Conservation (phyloP, 2,797 vertebrate species). For the Amblyraja radiata region DNA sequence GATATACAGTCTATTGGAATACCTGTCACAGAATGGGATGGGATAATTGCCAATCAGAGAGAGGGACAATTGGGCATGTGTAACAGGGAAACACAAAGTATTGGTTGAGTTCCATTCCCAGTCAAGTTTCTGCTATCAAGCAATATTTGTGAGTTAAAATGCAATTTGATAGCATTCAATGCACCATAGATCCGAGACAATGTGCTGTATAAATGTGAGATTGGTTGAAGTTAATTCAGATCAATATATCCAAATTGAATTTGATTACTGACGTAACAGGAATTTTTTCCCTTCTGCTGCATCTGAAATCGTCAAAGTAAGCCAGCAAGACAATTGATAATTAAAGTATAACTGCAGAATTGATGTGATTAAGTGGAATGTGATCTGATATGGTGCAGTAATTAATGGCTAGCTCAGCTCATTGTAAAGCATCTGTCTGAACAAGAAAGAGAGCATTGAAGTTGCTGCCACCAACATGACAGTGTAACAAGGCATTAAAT, state of each 20-base stretch:
- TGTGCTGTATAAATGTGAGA: background rate
- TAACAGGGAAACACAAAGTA: background rate
- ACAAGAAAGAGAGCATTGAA: background rate
- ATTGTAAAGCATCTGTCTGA: conserved; percentile 22
- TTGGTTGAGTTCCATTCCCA: background rate
- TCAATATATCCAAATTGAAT: conserved; percentile 23
- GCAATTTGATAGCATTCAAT: background rate
- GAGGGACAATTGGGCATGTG: too few species aligned
- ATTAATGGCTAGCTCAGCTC: conserved; percentile 2
- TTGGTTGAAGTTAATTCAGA: conserved; percentile 13
- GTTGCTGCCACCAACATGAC: background rate
- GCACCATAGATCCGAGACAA: background rate
- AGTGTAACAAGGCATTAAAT: background rate
- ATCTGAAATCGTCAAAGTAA: background rate
- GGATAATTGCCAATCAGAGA: background rate
- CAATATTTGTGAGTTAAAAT: background rate
- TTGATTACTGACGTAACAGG: background rate
- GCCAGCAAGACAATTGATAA: background rate
- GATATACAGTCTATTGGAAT: background rate
- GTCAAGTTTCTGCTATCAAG: background rate
- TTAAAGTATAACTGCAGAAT: background rate
- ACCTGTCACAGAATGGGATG: background rate
- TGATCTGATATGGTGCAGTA: background rate
- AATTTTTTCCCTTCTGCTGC: background rate
- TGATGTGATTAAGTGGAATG: background rate